Percentiles rank a stretch among this genome's conserved stretches.
Evolutionary conservation across 2,113 vertebrate species (phyloP).

Genomic region (Mesoclemmys tuberculata): DNA sequence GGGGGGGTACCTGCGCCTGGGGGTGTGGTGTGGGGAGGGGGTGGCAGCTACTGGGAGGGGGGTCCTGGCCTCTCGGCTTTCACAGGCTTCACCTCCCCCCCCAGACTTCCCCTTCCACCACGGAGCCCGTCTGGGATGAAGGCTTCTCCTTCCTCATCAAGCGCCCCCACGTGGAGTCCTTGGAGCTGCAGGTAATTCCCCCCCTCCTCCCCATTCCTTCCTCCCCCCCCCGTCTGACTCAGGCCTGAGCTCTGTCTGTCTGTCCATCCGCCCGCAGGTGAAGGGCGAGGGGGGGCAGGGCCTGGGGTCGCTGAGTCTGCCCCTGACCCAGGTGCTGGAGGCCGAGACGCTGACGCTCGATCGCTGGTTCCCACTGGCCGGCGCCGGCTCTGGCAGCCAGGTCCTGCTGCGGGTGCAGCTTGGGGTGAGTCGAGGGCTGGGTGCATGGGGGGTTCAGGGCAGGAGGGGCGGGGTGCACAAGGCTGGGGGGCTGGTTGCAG

Average conservation of each 20-base stretch:
- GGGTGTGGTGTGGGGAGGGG: background rate
- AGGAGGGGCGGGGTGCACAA: too few relatives aligned
- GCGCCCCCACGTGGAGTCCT: constrained; percentile 82
- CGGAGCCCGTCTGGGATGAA: constrained; percentile 89
- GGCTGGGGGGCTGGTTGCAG: background rate
- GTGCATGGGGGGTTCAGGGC: background rate
- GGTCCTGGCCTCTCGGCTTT: background rate
- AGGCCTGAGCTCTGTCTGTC: background rate
- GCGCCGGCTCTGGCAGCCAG: constrained; percentile 82
- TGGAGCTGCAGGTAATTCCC: constrained; percentile 86
- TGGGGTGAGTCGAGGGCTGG: constrained; percentile 75
- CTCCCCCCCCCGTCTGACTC: background rate
- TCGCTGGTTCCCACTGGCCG: constrained; percentile 84
- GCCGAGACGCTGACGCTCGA: constrained; percentile 84
- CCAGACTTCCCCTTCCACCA: constrained; percentile 80
- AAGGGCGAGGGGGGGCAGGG: constrained; percentile 66
- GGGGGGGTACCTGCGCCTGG: background rate
- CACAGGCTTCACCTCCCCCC: background rate
- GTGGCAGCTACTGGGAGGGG: background rate
- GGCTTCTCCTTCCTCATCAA: constrained; percentile 86
- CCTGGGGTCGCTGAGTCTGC: constrained; percentile 82
- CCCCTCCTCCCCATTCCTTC: background rate
- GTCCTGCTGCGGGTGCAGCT: constrained; percentile 86
- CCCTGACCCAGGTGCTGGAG: constrained; percentile 82
- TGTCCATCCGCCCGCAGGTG: constrained; percentile 43